Conservation (phyloP, 2,113 vertebrate genomes). For the Ammospiza caudacuta region DNA sequence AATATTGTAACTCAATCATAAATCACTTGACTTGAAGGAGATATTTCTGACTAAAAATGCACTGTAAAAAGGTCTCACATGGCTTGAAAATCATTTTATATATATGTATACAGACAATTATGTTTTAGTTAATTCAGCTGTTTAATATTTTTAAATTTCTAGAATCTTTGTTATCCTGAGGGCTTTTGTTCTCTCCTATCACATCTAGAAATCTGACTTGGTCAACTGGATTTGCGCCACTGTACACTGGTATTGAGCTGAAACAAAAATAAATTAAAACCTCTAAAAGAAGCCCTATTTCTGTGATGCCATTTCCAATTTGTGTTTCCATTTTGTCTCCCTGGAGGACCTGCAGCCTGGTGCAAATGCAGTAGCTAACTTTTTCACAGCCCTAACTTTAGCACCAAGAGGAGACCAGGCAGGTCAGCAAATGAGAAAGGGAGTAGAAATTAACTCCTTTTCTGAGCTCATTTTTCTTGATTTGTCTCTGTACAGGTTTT, state of each 20-base stretch:
- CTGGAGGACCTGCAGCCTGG: not conserved
- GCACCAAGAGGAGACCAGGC: not conserved
- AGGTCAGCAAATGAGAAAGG: not conserved
- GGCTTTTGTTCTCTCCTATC: not conserved
- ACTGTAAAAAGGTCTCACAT: not conserved
- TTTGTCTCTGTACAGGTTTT: not conserved
- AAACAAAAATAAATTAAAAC: not conserved
- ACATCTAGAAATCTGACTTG: not conserved
- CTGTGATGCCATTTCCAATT: not conserved
- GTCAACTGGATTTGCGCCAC: not conserved
- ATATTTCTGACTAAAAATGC: not conserved
- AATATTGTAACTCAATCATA: not conserved
- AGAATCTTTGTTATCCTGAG: not conserved
- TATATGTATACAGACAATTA: not conserved
- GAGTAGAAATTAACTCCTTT: not conserved
- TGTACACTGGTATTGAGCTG: not conserved
- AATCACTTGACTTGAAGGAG: not conserved
- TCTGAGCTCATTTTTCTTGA: not conserved
- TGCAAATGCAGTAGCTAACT: not conserved
- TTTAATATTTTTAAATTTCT: not conserved
- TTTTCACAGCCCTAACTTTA: not conserved
- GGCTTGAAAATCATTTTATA: not conserved
- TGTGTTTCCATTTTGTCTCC: not conserved
- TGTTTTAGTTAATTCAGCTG: not conserved
- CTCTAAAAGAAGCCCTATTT: rapidly evolving